Base-by-base conservation (phyloP, 2,888 invertebrate species). In the Augiades crinisus region DNA sequence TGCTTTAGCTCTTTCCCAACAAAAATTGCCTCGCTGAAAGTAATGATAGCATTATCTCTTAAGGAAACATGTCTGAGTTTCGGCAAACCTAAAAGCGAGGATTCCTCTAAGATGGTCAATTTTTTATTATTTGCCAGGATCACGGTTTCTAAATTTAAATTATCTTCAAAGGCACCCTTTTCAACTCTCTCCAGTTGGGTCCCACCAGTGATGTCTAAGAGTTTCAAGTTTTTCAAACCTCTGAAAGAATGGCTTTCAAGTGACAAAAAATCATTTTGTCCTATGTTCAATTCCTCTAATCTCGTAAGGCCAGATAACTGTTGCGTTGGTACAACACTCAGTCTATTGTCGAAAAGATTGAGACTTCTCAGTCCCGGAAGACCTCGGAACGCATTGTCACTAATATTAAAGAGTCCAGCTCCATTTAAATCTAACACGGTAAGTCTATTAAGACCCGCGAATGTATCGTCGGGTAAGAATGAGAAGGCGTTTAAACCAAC, bases 401-500 rank as follows among this genome's bases (percentile, higher is more conserved):
- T 95, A 58, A 97, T 94, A 68, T 95, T 95, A 53, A 93, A 92
- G 58, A 96, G 91, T 12, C 95, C 95, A 17, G 96, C 96, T 61
- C 95, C 95, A 63, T 94, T 94, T 59, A 97, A 86, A 75, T 96
- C 96, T 64, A 97, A 81, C 8, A 94, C 93, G 1, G 94, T 92
- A 14, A 97, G 84, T 54, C 94, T 93, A 60, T 93, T 93, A 6
- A 96, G 90, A 47, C 95, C 95, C 45, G 92, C 91, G 76, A 97
- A 97, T 8, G 95, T 94, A 60, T 95, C 95, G 61, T 94, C 93
- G 5, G 94, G 94, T 53, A 97, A 86, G 45, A 91, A 90, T 10
- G 94, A 92, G 72, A 97, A 96, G 0, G 93, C 95, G 72, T 97
- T 97, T 57, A 95, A 91, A 7, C 96, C 96, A 31, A 97, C 92